These are phyloP conservation scores for Hyperoplus immaculatus DNA, from an alignment of 2,797 vertebrate genomes.

Conservation along the genomic window DNA sequence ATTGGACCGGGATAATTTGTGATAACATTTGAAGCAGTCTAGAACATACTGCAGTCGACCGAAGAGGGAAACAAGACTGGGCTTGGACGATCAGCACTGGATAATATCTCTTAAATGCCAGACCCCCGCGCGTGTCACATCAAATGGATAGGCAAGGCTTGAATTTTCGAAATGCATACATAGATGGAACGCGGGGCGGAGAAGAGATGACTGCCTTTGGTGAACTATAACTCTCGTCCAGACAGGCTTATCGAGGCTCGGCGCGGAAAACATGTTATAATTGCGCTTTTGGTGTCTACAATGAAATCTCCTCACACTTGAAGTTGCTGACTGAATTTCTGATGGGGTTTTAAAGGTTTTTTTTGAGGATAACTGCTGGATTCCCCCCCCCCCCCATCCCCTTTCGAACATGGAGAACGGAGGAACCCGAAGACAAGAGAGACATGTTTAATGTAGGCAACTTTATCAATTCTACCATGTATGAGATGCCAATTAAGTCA, in stretches of 20 bases:
- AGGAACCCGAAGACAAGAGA: constrained; percentile 46
- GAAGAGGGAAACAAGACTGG: constrained; percentile 23
- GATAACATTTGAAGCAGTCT: constrained; percentile 45
- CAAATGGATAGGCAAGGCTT: constrained; percentile 66
- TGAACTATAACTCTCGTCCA: constrained; percentile 65
- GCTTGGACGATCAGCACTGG: constrained; percentile 55
- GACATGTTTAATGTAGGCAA: constrained; percentile 51
- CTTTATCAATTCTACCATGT: constrained; percentile 42
- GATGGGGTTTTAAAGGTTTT: constrained; percentile 41
- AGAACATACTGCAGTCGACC: constrained; percentile 50
- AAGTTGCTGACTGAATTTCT: constrained; percentile 36
- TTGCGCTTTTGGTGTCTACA: constrained; percentile 21
- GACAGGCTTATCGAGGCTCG: constrained; percentile 52
- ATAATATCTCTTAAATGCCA: constrained; percentile 54
- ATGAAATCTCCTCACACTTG: constrained; percentile 24
- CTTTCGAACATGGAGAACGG: constrained; percentile 44
- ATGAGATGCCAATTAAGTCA: constrained; percentile 37
- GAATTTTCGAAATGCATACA: constrained; percentile 40
- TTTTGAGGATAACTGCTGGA: constrained; percentile 61
- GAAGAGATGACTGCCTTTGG: constrained; percentile 67
- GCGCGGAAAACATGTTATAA: constrained; percentile 48
- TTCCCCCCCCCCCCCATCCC: constrained; percentile 29
- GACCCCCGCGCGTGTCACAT: constrained; percentile 49
- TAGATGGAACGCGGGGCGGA: constrained; percentile 59
- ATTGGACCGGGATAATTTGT: constrained; percentile 45